Conservation (phyloP, 2,113 vertebrate genomes). For the Bucco capensis region DNA sequence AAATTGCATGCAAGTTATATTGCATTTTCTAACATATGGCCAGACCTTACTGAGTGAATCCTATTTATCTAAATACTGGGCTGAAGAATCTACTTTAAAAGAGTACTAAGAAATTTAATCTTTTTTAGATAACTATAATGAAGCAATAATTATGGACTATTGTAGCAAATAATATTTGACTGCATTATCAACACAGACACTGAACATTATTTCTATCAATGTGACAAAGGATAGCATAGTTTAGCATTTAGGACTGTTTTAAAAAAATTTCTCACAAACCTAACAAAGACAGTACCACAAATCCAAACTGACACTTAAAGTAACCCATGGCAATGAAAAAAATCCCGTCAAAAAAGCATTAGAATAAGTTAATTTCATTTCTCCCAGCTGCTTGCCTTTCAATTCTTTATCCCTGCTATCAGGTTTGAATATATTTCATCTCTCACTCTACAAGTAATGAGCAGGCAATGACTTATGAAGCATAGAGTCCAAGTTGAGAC, state of each 20-base stretch:
- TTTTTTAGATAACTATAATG: constrained; percentile 50
- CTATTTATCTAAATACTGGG: constrained; percentile 36
- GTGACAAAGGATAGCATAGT: constrained; percentile 28
- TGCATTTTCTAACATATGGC: constrained; percentile 29
- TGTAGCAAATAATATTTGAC: constrained; percentile 44
- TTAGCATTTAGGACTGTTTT: constrained; percentile 47
- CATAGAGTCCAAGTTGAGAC: constrained; percentile 75
- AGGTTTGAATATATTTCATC: constrained; percentile 81
- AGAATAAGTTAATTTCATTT: constrained; percentile 79
- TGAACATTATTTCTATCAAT: constrained; percentile 18
- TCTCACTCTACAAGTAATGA: constrained; percentile 79
- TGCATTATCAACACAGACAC: constrained; percentile 17
- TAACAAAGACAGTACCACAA: constrained; percentile 68
- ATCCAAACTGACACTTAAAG: constrained; percentile 66
- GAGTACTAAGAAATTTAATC: constrained; percentile 42
- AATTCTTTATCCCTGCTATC: constrained; percentile 77
- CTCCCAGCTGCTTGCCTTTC: constrained; percentile 74
- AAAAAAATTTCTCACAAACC: constrained; percentile 30
- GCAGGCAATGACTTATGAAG: constrained; percentile 81
- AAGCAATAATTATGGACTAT: constrained; percentile 58
- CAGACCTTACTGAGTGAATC: not conserved
- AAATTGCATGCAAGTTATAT: constrained; percentile 47
- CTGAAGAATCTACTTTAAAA: constrained; percentile 36
- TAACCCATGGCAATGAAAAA: constrained; percentile 64
- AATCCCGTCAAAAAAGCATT: constrained; percentile 66